A percentile compares a stretch with the other conserved stretches of the same genome.
Conservation (phyloP, 2,888 invertebrate genomes). For the Drosophila subquinaria region DNA sequence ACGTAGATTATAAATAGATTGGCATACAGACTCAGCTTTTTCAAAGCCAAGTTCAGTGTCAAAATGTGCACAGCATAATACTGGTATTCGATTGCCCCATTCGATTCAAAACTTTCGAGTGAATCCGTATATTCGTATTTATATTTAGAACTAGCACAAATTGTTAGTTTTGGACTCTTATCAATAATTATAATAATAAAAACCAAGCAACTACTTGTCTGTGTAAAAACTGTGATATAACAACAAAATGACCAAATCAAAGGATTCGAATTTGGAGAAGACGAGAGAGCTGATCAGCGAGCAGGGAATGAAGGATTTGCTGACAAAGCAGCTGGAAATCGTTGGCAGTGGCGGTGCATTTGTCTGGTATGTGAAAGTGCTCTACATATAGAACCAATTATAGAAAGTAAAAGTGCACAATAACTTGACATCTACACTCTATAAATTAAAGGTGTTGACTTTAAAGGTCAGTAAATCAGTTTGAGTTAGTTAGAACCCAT, state of each 20-base stretch:
- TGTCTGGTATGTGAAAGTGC: constrained; percentile 79
- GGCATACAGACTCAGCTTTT: constrained; percentile 28
- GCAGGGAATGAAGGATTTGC: constrained; percentile 83
- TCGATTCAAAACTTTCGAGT: constrained; percentile 22
- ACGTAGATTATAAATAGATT: constrained; percentile 55
- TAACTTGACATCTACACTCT: not conserved
- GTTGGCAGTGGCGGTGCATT: constrained; percentile 84
- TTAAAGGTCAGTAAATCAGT: constrained; percentile 26
- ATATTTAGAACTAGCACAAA: constrained; percentile 2
- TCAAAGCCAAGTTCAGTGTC: constrained; percentile 71
- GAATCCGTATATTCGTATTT: not conserved
- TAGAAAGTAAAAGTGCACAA: not conserved
- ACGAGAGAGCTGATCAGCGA: constrained; percentile 79
- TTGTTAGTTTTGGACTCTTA: constrained; percentile 4
- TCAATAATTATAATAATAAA: not conserved
- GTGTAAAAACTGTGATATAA: constrained; percentile 50
- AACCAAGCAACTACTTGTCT: not conserved
- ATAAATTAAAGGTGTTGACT: constrained; percentile 2
- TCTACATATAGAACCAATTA: not conserved
- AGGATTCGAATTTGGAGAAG: constrained; percentile 70
- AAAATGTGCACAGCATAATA: constrained; percentile 41
- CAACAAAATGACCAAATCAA: constrained; percentile 57
- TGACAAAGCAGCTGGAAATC: constrained; percentile 83
- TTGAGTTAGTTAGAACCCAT: not conserved
- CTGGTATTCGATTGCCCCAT: constrained; percentile 4